phyloP scores from a whole-genome alignment of 1,140 invertebrate genomes.

The Capitella teleta region DNA sequence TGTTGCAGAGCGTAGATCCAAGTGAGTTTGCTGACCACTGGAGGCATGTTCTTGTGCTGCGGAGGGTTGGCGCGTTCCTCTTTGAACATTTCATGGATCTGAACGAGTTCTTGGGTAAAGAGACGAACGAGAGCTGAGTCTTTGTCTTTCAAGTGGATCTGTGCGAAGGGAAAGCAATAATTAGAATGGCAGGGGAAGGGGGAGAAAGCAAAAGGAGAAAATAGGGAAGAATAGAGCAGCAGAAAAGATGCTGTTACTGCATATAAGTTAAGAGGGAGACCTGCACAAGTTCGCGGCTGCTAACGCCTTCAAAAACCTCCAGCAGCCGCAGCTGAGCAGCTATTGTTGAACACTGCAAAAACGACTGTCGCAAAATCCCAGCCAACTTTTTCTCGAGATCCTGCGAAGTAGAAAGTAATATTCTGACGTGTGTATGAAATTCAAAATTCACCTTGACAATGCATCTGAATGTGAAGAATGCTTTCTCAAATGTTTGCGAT shows the following conservation, averaged over 20 bases:
- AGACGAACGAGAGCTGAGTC: conserved; percentile 24
- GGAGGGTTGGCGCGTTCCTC: conserved; percentile 21
- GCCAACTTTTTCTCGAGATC: conserved; percentile 31
- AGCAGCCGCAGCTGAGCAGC: conserved; percentile 34
- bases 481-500: conserved; percentile 34
- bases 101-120: conserved; percentile 29
- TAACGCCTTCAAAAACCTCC: conserved; percentile 41
- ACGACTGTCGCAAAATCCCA: conserved; percentile 29
- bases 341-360: conserved; percentile 35
- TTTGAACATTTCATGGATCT: conserved; percentile 28
- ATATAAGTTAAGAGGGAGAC: conserved; percentile 13
- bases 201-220: too few relatives aligned
- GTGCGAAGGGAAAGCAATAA: too few relatives aligned
- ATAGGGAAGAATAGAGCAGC: neutral
- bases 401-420: conserved; percentile 14
- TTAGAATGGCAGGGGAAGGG: too few relatives aligned
- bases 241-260: neutral
- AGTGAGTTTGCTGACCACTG: conserved; percentile 31
- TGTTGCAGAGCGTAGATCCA: conserved; percentile 35
- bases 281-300: conserved; percentile 38
- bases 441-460: conserved; percentile 33
- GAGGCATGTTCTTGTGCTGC: conserved; percentile 34
- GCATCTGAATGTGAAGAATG: conserved; percentile 39
- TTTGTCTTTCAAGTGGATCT: conserved; percentile 33
- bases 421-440: neutral